Base-by-base conservation (phyloP, 1,140 invertebrate genomes). In the Campoletis sonorensis region DNA sequence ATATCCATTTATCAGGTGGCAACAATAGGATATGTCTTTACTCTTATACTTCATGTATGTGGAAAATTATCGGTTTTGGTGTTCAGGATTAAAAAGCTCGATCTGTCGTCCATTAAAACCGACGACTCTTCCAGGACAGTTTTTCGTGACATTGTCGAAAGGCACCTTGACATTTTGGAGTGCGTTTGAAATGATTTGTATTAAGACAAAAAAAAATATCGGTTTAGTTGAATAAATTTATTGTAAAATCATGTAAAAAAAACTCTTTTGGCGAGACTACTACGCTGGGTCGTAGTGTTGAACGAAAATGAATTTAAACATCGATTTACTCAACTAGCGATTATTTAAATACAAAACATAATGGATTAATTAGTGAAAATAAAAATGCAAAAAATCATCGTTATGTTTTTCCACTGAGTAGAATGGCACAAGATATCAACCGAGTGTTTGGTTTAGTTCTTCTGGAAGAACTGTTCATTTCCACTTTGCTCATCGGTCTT, bases 1-100 rank as follows among this genome's bases (percentile, higher is more conserved):
- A 37, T 67, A 79, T 76, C 72, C 79, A 54, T 82, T 76, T 54
- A 76, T 81, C 80, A 58, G 33, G 78, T 40, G 79, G 75, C 71
- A 67, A 79, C 21, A 67, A 81, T 68, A 68, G 81, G 18, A 72
- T 81, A 67, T 58, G 68, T 68, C 72, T 77, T 49, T 33, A 23
- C 71, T 16, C 81, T 23, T 73, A 81, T 51, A 75, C 80, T 81
- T 72, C 61, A 79, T 30, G 78, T 79, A n/a, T 79, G 78, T 45
- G 78, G 78, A 21, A 40, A 68, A 30, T 54, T 79, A 15, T 79
- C 78, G 30, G 45, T 79, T 79, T 54, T 79, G 37, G 64, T 33
- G 15, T 33, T n/a, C 30, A 67, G 78, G 13, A 68, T 79, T 26
- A 51, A 51, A 30, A 79, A 79, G 16, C 33, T 79, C 21, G 37